phyloP scores from a whole-genome alignment of 2,113 vertebrate genomes.

The Epinephelus fuscoguttatus region DNA sequence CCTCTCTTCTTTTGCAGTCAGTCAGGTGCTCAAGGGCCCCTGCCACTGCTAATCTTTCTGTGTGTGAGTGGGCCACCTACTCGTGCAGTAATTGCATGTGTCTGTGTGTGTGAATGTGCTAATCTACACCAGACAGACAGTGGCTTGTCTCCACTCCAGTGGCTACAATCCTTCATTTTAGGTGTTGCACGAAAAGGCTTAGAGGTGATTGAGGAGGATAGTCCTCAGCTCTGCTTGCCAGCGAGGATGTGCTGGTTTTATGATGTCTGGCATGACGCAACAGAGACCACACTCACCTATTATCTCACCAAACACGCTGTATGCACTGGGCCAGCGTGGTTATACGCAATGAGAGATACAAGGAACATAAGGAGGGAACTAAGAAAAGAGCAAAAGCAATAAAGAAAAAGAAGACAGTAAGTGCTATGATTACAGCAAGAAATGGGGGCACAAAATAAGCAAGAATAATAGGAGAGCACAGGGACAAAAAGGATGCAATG shows the following conservation, averaged over 20 bases:
- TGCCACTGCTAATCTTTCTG: constrained; percentile 45
- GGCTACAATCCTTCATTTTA: constrained; percentile 66
- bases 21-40: constrained; percentile 52
- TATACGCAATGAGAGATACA: constrained; percentile 26
- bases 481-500: not conserved
- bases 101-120: constrained; percentile 28
- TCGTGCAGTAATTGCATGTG: constrained; percentile 24
- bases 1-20: constrained; percentile 59
- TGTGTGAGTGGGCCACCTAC: constrained; percentile 43
- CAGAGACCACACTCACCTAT: constrained; percentile 38
- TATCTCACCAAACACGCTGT: constrained; percentile 48
- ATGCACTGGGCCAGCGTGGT: constrained; percentile 22
- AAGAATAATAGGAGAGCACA: too few relatives aligned
- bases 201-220: constrained; percentile 66
- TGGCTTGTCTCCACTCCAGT: constrained; percentile 67
- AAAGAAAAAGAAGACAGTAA: constrained; percentile 6
- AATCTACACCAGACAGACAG: constrained; percentile 72
- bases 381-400: constrained; percentile 8
- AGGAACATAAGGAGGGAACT: constrained; percentile 11
- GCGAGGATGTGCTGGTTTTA: constrained; percentile 45
- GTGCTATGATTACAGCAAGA: not conserved
- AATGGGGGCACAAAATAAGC: not conserved
- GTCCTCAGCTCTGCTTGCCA: constrained; percentile 43
- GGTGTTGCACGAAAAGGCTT: constrained; percentile 63
- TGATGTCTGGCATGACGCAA: constrained; percentile 44